These are phyloP conservation scores for Synanthedon tipuliformis DNA, from an alignment of 2,888 invertebrate genomes.

Conservation along the genomic window DNA sequence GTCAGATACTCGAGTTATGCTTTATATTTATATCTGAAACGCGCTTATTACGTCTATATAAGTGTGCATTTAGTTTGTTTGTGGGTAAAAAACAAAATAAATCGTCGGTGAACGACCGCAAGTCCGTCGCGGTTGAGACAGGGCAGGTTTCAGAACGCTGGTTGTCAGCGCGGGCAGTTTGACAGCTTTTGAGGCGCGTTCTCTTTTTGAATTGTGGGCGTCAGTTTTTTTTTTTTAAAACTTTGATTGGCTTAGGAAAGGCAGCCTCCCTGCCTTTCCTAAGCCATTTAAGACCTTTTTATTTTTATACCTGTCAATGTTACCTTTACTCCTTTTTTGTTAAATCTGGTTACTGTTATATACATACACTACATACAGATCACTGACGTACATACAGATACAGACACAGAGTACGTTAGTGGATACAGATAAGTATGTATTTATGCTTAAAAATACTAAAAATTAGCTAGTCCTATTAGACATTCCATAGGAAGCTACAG, in stretches of 20 bases:
- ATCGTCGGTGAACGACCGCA: constrained; percentile 53
- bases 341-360: no score
- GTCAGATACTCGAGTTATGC: constrained; percentile 48
- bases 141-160: constrained; percentile 40
- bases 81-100: constrained; percentile 65
- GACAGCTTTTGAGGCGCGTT: constrained; percentile 65
- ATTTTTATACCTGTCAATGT: not conserved
- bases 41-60: constrained; percentile 38
- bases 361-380: no score
- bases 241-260: constrained; percentile 34
- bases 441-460: not conserved
- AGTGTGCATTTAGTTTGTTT: constrained; percentile 53
- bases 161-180: constrained; percentile 45
- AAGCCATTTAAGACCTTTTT: not conserved
- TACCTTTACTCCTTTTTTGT: no score
- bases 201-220: constrained; percentile 61
- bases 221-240: constrained; percentile 20
- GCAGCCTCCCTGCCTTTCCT: no score
- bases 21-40: constrained; percentile 34
- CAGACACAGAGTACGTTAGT: no score
- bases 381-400: no score
- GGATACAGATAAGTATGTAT: no score
- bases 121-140: constrained; percentile 45
- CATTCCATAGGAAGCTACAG: no score
- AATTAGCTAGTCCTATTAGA: no score